Percentiles rank a stretch among this genome's conserved stretches.
Evolutionary conservation across 2,888 invertebrate genomes (phyloP).

Genomic region (Phaedon cochleariae): DNA sequence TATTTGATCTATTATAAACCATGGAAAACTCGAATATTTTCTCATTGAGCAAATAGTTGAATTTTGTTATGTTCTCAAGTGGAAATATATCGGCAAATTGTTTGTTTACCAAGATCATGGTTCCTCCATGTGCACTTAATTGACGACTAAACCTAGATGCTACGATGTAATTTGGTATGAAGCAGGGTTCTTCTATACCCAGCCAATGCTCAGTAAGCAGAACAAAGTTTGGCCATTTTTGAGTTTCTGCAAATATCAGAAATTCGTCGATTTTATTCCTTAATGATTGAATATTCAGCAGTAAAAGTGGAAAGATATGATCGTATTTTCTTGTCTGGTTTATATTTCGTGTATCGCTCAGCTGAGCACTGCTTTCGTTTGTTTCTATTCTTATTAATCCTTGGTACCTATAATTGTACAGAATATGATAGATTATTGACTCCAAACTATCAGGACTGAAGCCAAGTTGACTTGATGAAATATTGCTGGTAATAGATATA

Average conservation of each 20-base stretch:
- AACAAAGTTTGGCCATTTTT: conserved; percentile 1
- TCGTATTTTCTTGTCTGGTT: conserved; percentile 5
- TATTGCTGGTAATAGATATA: too few relatives aligned
- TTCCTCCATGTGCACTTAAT: not conserved
- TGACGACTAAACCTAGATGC: conserved; percentile 5
- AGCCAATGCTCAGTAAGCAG: conserved; percentile 7
- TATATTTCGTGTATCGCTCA: not conserved
- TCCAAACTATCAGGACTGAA: too few relatives aligned
- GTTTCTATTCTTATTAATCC: too few relatives aligned
- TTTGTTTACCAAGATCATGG: conserved; percentile 10
- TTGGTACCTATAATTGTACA: too few relatives aligned
- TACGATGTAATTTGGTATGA: conserved; percentile 8
- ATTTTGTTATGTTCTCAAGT: conserved; percentile 5
- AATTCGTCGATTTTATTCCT: conserved; percentile 9
- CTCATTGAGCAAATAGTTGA: too few relatives aligned
- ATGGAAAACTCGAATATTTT: too few relatives aligned
- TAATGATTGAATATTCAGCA: conserved; percentile 1
- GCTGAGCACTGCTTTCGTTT: not conserved
- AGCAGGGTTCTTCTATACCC: not conserved
- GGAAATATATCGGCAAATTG: conserved; percentile 1
- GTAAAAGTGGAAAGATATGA: not conserved
- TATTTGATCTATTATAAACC: too few relatives aligned
- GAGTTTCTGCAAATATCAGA: conserved; percentile 7
- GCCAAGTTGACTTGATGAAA: too few relatives aligned
- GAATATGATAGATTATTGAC: too few relatives aligned